Evolutionary conservation across 2,797 vertebrate genomes (phyloP), one percentile per base, ranked within the genome.

Genomic region (Chromobotia macracanthus): DNA sequence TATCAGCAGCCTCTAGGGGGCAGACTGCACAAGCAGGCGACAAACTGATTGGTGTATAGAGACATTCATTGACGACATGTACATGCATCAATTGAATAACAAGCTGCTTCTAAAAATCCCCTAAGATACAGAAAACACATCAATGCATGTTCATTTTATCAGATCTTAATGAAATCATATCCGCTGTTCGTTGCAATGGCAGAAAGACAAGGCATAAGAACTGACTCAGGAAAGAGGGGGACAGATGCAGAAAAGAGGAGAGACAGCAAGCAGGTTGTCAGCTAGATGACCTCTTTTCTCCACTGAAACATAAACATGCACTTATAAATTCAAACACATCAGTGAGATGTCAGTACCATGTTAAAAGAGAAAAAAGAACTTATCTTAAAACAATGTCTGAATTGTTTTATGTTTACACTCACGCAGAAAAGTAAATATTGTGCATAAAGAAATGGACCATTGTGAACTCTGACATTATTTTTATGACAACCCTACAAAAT

Each of bases 211-310:
- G 44, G 21, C 53, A 56, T 41, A 56, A 51, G 3, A 38, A 75
- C 69, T 66, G 60, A 74, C 35, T 80, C 75, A 73, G 72, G 72
- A 8, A 61, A 81, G 78, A 76, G 11, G 50, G 61, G 78, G 25
- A 77, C 70, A 66, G 75, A 76, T 65, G 75, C 63, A 77, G 75
- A 84, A 70, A 67, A 51, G 65, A 61, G 31, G 56, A 55, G 65
- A 70, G 67, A 67, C 67, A 81, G 72, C 70, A 71, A 61, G 80
- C 81, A 67, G 72, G 75, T 81, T 84, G 83, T 84, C 85, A 84
- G 81, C 38, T 53, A 77, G 55, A 80, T 1, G 6, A 70, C 66
- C 67, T 61, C 66, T 80, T 82, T 81, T 80, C 75, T 77, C 70
- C 50, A 68, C 4, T 67, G 28, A 77, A 53, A 60, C n/a, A 74